Conservation (phyloP, 2,888 invertebrate species). For the Drosophila suboccidentalis region DNA sequence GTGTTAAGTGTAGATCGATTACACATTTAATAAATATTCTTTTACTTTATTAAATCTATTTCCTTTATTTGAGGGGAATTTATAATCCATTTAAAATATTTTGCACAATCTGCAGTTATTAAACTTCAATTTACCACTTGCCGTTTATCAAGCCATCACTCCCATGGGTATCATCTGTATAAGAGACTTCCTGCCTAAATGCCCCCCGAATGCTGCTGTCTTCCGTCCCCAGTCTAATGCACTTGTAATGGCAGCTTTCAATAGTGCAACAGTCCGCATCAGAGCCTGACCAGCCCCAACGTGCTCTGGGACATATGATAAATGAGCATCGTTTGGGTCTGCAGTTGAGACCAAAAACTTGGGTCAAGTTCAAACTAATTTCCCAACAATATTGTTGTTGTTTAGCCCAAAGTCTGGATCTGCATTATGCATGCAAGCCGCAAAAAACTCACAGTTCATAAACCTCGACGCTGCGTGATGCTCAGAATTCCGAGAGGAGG, state of each 20-base stretch:
- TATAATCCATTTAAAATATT: slow-evolving; percentile 17
- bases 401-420: slow-evolving; percentile 30
- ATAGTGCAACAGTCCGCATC: slow-evolving; percentile 45
- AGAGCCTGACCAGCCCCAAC: slow-evolving; percentile 18
- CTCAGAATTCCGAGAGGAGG: slow-evolving; percentile 6
- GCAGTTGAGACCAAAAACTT: slow-evolving; percentile 33
- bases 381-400: slow-evolving; percentile 55
- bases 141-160: slow-evolving; percentile 43
- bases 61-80: slow-evolving; percentile 9
- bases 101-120: slow-evolving; percentile 47
- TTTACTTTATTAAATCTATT: neutral
- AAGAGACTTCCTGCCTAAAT: neutral
- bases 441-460: slow-evolving; percentile 58
- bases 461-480: slow-evolving; percentile 53
- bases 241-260: slow-evolving; percentile 48
- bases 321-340: slow-evolving; percentile 43
- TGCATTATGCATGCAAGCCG: slow-evolving; percentile 49
- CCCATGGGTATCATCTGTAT: slow-evolving; percentile 41
- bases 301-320: slow-evolving; percentile 49
- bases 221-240: slow-evolving; percentile 45
- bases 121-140: slow-evolving; percentile 55
- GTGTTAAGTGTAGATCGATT: too few relatives aligned
- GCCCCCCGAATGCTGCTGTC: neutral
- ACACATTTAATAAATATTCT: neutral
- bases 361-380: slow-evolving; percentile 75